Conservation (phyloP, 2,888 invertebrate genomes). For the Nycteola revayana region DNA sequence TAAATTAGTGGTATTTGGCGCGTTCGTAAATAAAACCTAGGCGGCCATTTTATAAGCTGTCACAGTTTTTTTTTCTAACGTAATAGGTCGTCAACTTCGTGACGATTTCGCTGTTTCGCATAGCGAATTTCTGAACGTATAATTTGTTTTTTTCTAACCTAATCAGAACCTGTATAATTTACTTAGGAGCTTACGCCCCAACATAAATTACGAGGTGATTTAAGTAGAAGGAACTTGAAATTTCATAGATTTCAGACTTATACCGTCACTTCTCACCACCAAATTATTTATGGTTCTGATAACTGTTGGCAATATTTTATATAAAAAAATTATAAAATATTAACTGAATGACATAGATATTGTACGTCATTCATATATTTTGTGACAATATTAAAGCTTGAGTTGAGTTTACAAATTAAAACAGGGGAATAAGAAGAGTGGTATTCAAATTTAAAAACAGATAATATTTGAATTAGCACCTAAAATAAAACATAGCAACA, state of each 20-base stretch:
- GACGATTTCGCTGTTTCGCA: constrained; percentile 61
- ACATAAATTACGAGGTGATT: constrained; percentile 83
- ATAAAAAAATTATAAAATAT: constrained; percentile 37
- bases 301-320: constrained; percentile 61
- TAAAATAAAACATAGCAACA: constrained; percentile 72
- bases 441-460: constrained; percentile 38
- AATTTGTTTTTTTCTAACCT: constrained; percentile 67
- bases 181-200: constrained; percentile 65
- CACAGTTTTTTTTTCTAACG: too few species aligned
- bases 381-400: constrained; percentile 66
- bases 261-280: constrained; percentile 74
- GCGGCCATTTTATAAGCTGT: constrained; percentile 28
- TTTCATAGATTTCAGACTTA: constrained; percentile 59
- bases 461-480: constrained; percentile 66
- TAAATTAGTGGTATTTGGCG: constrained; percentile 26
- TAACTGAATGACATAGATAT: constrained; percentile 26
- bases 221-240: constrained; percentile 75
- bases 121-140: constrained; percentile 58
- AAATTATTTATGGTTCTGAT: constrained; percentile 70
- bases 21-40: constrained; percentile 24
- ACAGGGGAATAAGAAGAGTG: constrained; percentile 17
- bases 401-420: constrained; percentile 36
- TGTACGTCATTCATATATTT: constrained; percentile 34
- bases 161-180: constrained; percentile 83
- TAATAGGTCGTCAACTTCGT: constrained; percentile 51